Evolutionary conservation across 1,140 invertebrate genomes (phyloP), one percentile per base, ranked within the genome.

Genomic region (Calliphora vicina): DNA sequence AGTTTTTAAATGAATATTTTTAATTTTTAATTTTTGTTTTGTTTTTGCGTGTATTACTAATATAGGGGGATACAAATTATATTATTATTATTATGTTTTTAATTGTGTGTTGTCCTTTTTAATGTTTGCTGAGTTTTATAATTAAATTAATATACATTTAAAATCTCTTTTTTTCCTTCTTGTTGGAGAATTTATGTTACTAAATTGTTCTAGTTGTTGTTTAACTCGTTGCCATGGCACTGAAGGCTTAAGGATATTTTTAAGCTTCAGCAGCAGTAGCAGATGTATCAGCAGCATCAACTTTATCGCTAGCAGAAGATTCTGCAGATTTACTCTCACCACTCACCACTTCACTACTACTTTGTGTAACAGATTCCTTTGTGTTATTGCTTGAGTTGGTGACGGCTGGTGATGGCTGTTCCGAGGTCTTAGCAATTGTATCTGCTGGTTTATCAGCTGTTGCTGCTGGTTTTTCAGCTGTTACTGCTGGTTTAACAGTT

Each of bases 381-480:
- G 61, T 23, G n/a, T 3, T 67, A 1, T 15, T 26, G 35, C 10
- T 67, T 73, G 82, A 67, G 85, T 78, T 80, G 83, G 27, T 71
- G 74, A 29, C 20, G 80, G 84, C 57, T 73, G 84, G 80, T 42
- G 61, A 72, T n/a, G 67, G 42, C 25, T 35, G 35, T 35, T 35
- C 35, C 12, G 12, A 8, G 4, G 10, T 23, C n/a, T 67, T 10
- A 15, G 72, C n/a, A n/a, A n/a, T n/a, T n/a, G n/a, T 29, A 20
- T 50, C 82, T 26, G 43, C 2, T 73, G 26, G n/a, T 23, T 67
- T 23, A 8, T 20, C 61, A 23, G 23, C n/a, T 43, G 42, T 26
- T 45, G 45, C 45, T 71, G 71, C 15, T 25, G 50, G 23, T n/a
- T 23, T n/a, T 13, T 15, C 81, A 61, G 23, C 9, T 71, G 42